These are phyloP conservation scores for Chymomyza fuscimana DNA, from an alignment of 2,888 invertebrate genomes.

Conservation along the genomic window DNA sequence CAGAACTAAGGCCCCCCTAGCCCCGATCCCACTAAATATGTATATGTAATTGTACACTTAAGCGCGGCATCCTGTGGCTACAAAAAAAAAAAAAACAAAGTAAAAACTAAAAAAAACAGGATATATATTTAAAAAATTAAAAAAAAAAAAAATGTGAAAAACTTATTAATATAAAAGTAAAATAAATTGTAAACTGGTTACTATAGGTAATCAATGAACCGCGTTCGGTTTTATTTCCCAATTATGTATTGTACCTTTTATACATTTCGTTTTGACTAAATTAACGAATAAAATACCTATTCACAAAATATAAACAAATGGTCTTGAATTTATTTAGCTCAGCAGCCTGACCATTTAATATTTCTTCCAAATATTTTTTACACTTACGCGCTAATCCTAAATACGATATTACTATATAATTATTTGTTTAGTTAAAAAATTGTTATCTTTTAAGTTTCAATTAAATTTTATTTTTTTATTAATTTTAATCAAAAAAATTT, in stretches of 20 bases:
- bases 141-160: slow-evolving; percentile 32
- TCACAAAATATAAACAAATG: slow-evolving; percentile 26
- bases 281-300: slow-evolving; percentile 36
- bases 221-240: slow-evolving; percentile 43
- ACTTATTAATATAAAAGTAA: slow-evolving; percentile 22
- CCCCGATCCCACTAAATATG: not conserved
- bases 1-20: slow-evolving; percentile 26
- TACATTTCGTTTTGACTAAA: slow-evolving; percentile 50
- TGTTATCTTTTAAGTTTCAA: no score
- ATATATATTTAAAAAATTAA: slow-evolving; percentile 23
- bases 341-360: not conserved
- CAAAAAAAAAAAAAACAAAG: not conserved
- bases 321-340: not conserved
- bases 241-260: slow-evolving; percentile 56
- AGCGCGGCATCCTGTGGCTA: not conserved
- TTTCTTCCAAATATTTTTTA: not conserved
- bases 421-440: no score
- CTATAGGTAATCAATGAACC: slow-evolving; percentile 47
- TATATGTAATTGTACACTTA: not conserved
- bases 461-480: no score
- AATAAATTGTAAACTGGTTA: slow-evolving; percentile 37
- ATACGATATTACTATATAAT: no score
- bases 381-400: not conserved
- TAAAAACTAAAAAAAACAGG: slow-evolving; percentile 8
- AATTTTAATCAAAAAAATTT: no score